Evolutionary conservation across 2,888 invertebrate species (phyloP).

Genomic region (Dasysyrphus albostriatus): DNA sequence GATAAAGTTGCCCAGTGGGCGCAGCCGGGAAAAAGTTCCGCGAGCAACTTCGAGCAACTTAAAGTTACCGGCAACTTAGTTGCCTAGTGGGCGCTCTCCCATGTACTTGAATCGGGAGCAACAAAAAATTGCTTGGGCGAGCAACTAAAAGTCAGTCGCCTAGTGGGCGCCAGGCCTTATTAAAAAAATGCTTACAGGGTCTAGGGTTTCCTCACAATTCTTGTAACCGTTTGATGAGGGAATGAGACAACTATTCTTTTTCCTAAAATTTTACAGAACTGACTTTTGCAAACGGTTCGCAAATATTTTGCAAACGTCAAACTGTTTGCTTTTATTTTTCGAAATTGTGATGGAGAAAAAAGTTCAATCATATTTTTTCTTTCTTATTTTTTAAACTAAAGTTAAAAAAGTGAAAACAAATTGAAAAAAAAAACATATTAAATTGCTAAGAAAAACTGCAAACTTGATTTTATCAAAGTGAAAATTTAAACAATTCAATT

Average conservation of each 20-base stretch:
- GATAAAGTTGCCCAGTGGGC: too few species aligned
- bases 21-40: too few species aligned
- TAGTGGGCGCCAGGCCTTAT: too few species aligned
- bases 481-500: not conserved
- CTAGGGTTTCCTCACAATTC: not conserved
- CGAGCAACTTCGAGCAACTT: too few species aligned
- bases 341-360: not conserved
- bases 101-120: too few species aligned
- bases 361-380: not conserved
- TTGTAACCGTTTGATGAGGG: not conserved
- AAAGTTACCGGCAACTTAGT: too few species aligned
- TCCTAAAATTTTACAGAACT: not conserved
- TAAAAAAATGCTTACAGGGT: too few species aligned
- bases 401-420: not conserved
- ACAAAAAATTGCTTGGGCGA: too few species aligned
- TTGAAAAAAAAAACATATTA: not conserved
- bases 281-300: slow-evolving; percentile 20
- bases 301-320: slow-evolving; percentile 61
- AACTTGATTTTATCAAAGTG: not conserved
- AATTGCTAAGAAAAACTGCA: slow-evolving; percentile 1
- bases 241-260: not conserved
- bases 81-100: too few species aligned
- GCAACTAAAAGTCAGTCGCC: too few species aligned
- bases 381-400: slow-evolving; percentile 24
- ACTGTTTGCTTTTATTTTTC: slow-evolving; percentile 63